Conservation (phyloP, 1,140 invertebrate species). For the Drosophila repletoides region DNA sequence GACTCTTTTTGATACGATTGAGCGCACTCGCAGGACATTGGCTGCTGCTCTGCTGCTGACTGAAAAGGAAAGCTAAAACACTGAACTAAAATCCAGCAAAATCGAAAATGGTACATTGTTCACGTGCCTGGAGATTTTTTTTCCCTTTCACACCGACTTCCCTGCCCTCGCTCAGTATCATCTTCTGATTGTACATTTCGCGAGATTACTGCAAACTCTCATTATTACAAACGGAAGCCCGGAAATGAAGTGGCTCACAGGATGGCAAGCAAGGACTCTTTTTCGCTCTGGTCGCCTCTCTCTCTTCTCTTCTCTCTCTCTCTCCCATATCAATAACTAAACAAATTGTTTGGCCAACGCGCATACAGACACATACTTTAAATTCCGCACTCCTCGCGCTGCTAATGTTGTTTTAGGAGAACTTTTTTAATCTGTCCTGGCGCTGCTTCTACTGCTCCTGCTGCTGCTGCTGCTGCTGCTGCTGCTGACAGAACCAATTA, state of each 20-base stretch:
- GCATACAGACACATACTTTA: slow-evolving; percentile 66
- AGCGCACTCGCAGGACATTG: slow-evolving; percentile 68
- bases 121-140: slow-evolving; percentile 47
- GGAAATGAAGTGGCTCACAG: slow-evolving; percentile 71
- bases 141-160: not conserved
- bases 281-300: not conserved
- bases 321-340: slow-evolving; percentile 75
- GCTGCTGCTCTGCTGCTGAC: slow-evolving; percentile 11
- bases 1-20: slow-evolving; percentile 75
- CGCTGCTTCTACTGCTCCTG: slow-evolving; percentile 29
- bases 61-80: slow-evolving; percentile 30
- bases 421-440: slow-evolving; percentile 75
- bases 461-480: slow-evolving; percentile 42
- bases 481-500: slow-evolving; percentile 79
- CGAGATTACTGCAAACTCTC: slow-evolving; percentile 77
- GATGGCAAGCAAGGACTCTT: slow-evolving; percentile 23
- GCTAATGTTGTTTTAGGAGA: slow-evolving; percentile 77
- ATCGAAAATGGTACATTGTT: slow-evolving; percentile 76
- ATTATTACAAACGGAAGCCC: slow-evolving; percentile 80
- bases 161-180: not conserved
- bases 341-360: slow-evolving; percentile 75
- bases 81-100: slow-evolving; percentile 30
- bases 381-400: slow-evolving; percentile 62
- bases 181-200: slow-evolving; percentile 65
- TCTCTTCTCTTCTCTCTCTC: not conserved